These are phyloP conservation scores for Lonchura striata DNA, from an alignment of 2,113 vertebrate species.

Conservation along the genomic window DNA sequence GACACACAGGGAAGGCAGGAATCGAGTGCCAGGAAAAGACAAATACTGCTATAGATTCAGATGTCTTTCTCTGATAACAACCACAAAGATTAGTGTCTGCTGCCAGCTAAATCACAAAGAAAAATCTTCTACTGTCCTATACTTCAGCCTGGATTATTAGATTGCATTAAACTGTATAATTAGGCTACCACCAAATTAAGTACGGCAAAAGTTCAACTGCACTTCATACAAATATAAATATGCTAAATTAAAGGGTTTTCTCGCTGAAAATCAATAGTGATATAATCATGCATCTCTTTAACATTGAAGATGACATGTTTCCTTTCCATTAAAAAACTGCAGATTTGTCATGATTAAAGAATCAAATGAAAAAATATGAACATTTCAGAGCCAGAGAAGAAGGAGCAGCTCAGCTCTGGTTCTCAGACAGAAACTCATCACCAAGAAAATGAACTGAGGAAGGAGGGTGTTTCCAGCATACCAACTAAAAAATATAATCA, in stretches of 20 bases:
- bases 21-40: background rate
- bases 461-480: constrained; percentile 26
- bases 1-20: background rate
- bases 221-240: constrained; percentile 40
- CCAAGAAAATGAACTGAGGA: constrained; percentile 3
- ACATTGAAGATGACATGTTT: background rate
- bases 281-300: background rate
- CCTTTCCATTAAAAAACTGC: background rate
- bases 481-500: constrained; percentile 38
- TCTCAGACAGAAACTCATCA: background rate
- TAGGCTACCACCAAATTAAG: constrained; percentile 35
- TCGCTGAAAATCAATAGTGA: constrained; percentile 34
- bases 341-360: constrained; percentile 21
- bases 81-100: constrained; percentile 18
- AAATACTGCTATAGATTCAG: constrained; percentile 13
- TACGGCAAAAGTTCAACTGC: background rate
- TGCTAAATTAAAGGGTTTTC: constrained; percentile 16
- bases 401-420: background rate
- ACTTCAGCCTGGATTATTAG: background rate
- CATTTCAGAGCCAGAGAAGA: background rate
- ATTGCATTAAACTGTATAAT: constrained; percentile 11
- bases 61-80: constrained; percentile 32
- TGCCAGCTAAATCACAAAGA: constrained; percentile 11
- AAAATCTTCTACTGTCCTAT: background rate
- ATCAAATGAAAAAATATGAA: background rate